Evolutionary conservation across 2,797 vertebrate species (phyloP).

Genomic region (Numenius phaeopus): DNA sequence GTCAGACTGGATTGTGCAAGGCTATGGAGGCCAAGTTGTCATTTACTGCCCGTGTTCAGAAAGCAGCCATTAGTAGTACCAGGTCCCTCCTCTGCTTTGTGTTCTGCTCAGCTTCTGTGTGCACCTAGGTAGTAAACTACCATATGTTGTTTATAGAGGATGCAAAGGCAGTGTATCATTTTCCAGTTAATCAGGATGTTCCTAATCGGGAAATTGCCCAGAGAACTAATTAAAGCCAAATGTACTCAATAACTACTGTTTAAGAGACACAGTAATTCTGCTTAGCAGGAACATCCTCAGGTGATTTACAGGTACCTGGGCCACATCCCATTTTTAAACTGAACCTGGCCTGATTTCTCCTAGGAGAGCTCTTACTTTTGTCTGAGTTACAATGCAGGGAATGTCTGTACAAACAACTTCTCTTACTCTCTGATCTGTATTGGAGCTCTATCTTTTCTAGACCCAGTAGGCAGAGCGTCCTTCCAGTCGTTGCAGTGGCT

Average conservation of each 20-base stretch:
- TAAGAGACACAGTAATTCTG: constrained; percentile 43
- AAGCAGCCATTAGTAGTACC: neutral
- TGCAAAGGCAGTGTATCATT: constrained; percentile 52
- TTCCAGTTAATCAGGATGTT: constrained; percentile 66
- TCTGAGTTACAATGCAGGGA: neutral
- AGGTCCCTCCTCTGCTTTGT: constrained; percentile 7
- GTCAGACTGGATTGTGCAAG: constrained; percentile 22
- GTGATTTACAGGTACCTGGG: constrained; percentile 50
- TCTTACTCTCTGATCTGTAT: neutral
- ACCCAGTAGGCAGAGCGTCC: neutral
- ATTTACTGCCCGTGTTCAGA: neutral
- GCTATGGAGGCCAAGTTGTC: constrained; percentile 6
- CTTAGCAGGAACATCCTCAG: neutral
- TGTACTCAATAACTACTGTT: constrained; percentile 63
- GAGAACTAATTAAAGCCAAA: constrained; percentile 66
- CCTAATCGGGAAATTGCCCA: constrained; percentile 55
- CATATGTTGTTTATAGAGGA: constrained; percentile 57
- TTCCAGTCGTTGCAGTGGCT: neutral
- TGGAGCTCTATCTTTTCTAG: neutral
- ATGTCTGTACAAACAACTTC: neutral
- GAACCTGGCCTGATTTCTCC: neutral
- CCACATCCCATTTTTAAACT: neutral
- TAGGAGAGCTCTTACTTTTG: neutral
- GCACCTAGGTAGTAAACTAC: constrained; percentile 41
- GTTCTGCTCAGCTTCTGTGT: constrained; percentile 14